These are phyloP conservation scores for Argyra leucocephala DNA, from an alignment of 2,888 invertebrate species.

Conservation along the genomic window DNA sequence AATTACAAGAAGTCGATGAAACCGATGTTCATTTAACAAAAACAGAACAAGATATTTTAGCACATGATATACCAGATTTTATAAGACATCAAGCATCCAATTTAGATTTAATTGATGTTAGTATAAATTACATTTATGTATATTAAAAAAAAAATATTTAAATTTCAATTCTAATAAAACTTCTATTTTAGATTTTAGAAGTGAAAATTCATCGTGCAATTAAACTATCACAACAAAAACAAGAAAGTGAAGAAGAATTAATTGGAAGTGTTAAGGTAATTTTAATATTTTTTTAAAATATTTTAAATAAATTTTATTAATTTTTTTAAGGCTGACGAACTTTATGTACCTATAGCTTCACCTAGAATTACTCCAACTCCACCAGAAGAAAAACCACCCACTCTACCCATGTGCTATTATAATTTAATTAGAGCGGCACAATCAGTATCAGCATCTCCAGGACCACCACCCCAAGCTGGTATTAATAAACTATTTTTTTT, in stretches of 20 bases:
- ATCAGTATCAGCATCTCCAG: slow-evolving; percentile 40
- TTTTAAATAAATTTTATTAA: slow-evolving; percentile 19
- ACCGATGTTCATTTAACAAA: slow-evolving; percentile 33
- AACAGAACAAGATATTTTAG: slow-evolving; percentile 30
- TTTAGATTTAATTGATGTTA: slow-evolving; percentile 37
- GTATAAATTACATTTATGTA: background rate
- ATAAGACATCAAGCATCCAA: slow-evolving; percentile 35
- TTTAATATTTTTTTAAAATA: slow-evolving; percentile 17
- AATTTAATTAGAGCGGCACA: slow-evolving; percentile 39
- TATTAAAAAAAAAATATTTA: background rate
- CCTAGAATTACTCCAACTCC: slow-evolving; percentile 31
- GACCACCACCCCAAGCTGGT: slow-evolving; percentile 40
- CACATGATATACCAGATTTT: slow-evolving; percentile 33
- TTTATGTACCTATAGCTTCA: slow-evolving; percentile 30
- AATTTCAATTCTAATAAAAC: background rate
- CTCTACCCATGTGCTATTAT: slow-evolving; percentile 42
- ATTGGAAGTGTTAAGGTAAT: slow-evolving; percentile 26
- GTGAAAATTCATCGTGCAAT: background rate
- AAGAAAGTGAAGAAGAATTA: slow-evolving; percentile 28
- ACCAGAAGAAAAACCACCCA: slow-evolving; percentile 38
- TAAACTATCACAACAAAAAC: slow-evolving; percentile 27
- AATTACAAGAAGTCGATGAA: slow-evolving; percentile 42
- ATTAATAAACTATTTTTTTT: too few species aligned
- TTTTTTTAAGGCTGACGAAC: slow-evolving; percentile 26
- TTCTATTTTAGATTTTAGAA: background rate